Evolutionary conservation across 2,888 invertebrate species (phyloP).

Genomic region (Lycaena phlaeas): DNA sequence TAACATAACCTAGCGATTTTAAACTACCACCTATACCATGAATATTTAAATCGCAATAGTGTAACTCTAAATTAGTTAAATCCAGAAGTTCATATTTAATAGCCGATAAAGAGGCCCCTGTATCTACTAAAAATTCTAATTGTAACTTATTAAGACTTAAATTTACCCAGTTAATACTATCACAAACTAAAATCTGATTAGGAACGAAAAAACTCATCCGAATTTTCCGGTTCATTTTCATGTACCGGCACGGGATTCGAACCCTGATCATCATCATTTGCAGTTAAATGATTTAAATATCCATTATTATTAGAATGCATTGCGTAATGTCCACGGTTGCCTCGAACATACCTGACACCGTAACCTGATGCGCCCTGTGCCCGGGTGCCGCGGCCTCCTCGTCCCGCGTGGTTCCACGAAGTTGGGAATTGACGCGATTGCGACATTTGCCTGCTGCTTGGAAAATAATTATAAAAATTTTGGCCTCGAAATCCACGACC

Average conservation of each 20-base stretch:
- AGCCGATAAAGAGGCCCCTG: slow-evolving; percentile 14
- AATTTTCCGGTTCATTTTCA: neutral
- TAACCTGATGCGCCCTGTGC: neutral
- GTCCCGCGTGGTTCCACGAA: neutral
- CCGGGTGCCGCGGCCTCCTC: no score
- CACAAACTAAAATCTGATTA: slow-evolving; percentile 8
- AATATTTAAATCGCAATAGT: slow-evolving; percentile 3
- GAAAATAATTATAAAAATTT: neutral
- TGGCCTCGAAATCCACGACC: neutral
- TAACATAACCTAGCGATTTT: neutral
- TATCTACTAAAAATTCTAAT: slow-evolving; percentile 12
- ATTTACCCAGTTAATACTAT: slow-evolving; percentile 11
- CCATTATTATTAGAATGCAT: neutral
- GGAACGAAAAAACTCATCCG: slow-evolving; percentile 10
- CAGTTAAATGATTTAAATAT: no score
- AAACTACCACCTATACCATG: slow-evolving; percentile 11
- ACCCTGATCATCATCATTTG: no score
- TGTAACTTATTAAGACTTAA: slow-evolving; percentile 5
- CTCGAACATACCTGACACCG: neutral
- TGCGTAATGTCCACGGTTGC: neutral
- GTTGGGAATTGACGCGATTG: neutral
- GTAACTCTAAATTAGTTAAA: slow-evolving; percentile 3
- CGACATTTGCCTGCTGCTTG: neutral
- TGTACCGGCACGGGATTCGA: no score
- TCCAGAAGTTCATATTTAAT: slow-evolving; percentile 8